phyloP scores from a whole-genome alignment of 2,113 vertebrate genomes.

The Epinephelus moara region DNA sequence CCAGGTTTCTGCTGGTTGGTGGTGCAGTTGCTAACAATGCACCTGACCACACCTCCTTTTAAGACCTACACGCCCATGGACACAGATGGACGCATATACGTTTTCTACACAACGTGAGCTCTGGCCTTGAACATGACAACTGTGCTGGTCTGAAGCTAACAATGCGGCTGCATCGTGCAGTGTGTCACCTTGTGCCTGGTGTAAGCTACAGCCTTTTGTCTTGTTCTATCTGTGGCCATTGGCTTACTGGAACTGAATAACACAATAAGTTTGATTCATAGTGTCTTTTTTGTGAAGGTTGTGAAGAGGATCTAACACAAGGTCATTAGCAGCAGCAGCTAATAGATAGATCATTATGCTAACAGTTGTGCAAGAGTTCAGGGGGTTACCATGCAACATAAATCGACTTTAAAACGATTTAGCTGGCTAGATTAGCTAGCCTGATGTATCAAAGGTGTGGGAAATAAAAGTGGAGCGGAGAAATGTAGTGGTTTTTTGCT shows the following conservation, averaged over 20 bases:
- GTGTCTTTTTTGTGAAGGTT: not conserved
- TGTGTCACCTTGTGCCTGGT: too few species aligned
- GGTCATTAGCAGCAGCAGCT: conserved; percentile 8
- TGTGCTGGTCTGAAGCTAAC: too few species aligned
- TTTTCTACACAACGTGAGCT: too few species aligned
- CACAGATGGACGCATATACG: too few species aligned
- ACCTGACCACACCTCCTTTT: too few species aligned
- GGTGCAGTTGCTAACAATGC: too few species aligned
- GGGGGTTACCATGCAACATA: not conserved
- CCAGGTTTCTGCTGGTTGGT: too few species aligned
- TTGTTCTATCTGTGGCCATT: not conserved
- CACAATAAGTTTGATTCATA: not conserved
- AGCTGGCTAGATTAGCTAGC: not conserved
- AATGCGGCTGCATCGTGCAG: too few species aligned
- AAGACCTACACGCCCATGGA: too few species aligned
- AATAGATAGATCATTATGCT: not conserved
- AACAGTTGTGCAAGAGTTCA: not conserved
- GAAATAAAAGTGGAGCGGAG: not conserved
- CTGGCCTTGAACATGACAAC: too few species aligned
- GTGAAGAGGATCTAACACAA: not conserved
- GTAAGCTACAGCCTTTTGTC: not conserved
- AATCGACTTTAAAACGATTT: not conserved
- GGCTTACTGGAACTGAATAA: not conserved
- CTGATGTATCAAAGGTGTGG: not conserved
- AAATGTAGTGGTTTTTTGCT: not conserved